phyloP scores from a whole-genome alignment of 2,888 invertebrate genomes.

The Philonicus albiceps region DNA sequence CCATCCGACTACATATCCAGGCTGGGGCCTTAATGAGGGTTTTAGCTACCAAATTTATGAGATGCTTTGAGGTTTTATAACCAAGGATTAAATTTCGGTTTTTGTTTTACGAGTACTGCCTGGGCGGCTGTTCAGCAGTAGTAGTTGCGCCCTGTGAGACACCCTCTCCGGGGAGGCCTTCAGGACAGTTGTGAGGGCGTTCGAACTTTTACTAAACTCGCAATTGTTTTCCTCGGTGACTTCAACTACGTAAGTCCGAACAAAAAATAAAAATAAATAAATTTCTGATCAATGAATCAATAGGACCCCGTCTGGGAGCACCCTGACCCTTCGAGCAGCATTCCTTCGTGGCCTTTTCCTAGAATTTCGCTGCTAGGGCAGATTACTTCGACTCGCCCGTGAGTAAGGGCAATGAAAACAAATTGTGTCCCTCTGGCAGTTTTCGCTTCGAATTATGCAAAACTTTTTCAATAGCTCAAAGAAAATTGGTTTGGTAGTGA shows the following conservation, averaged over 20 bases:
- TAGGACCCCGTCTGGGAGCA: neutral
- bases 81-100: constrained; percentile 30
- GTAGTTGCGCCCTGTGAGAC: neutral
- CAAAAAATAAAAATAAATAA: neutral
- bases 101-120: constrained; percentile 22
- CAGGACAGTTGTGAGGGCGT: neutral
- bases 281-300: neutral
- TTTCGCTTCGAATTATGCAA: constrained; percentile 37
- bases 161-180: neutral
- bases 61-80: constrained; percentile 39
- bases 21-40: constrained; percentile 39
- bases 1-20: neutral
- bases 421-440: constrained; percentile 26
- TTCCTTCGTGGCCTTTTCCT: neutral
- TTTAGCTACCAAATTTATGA: constrained; percentile 44
- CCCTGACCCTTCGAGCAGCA: neutral
- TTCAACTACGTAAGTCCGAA: neutral
- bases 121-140: neutral
- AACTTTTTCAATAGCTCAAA: constrained; percentile 42
- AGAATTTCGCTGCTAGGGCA: neutral
- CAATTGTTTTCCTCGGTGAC: neutral
- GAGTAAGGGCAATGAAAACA: constrained; percentile 31
- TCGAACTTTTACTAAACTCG: neutral
- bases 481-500: constrained; percentile 15
- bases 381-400: neutral